Evolutionary conservation across 2,113 vertebrate species (phyloP).

Genomic region (Parus major): DNA sequence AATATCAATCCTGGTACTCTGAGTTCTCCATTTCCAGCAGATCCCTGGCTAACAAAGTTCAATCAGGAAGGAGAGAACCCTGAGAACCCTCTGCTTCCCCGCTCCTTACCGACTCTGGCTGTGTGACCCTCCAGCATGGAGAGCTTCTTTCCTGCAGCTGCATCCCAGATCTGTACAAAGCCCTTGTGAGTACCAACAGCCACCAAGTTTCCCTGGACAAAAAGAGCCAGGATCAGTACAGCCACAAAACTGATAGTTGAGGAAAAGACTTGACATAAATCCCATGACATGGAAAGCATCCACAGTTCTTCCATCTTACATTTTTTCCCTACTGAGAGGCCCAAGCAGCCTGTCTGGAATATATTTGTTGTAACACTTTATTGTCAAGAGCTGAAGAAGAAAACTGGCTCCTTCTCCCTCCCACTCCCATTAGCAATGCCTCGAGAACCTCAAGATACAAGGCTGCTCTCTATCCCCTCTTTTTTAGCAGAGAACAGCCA

Average conservation of each 20-base stretch:
- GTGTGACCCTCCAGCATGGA: conserved; percentile 95
- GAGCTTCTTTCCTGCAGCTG: conserved; percentile 94
- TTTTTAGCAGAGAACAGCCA: neutral
- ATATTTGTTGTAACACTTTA: neutral
- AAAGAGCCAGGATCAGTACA: neutral
- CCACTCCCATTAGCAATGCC: neutral
- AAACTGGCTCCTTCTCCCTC: neutral
- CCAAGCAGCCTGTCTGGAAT: neutral
- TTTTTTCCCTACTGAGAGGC: neutral
- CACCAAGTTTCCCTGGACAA: conserved; percentile 90
- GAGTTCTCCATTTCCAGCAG: neutral
- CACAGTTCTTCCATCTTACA: neutral
- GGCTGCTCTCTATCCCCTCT: neutral
- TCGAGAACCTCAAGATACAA: neutral
- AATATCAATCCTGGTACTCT: neutral
- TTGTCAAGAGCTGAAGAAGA: neutral
- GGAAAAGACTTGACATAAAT: neutral
- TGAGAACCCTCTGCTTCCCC: neutral
- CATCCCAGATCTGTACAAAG: conserved; percentile 98
- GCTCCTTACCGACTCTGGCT: conserved; percentile 90
- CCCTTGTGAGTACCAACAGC: conserved; percentile 98
- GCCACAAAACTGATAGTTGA: neutral
- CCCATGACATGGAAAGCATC: neutral
- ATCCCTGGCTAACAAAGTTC: neutral
- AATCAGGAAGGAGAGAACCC: neutral